phyloP scores from a whole-genome alignment of 2,113 vertebrate genomes.

The Tachysurus vachellii region DNA sequence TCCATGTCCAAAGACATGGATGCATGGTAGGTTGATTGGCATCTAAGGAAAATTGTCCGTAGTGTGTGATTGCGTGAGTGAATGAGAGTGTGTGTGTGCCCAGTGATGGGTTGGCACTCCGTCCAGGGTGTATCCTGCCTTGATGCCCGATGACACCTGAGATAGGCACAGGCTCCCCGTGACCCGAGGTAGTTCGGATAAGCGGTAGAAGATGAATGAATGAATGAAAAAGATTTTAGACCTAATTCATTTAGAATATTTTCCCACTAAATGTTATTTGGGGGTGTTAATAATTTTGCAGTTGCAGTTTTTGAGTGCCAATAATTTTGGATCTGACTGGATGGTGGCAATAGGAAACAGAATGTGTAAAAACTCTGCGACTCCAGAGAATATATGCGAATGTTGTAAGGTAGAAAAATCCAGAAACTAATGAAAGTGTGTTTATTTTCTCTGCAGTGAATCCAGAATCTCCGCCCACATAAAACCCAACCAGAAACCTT shows the following conservation, averaged over 20 bases:
- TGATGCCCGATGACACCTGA: too few relatives aligned
- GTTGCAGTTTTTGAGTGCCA: background rate
- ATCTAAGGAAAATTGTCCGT: too few relatives aligned
- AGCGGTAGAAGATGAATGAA: too few relatives aligned
- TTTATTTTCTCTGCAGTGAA: constrained; percentile 47
- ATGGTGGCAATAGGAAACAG: background rate
- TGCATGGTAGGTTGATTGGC: too few relatives aligned
- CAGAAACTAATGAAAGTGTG: background rate
- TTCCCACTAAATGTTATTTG: background rate
- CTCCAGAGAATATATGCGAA: background rate
- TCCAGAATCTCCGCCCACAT: constrained; percentile 61
- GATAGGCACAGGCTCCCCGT: too few relatives aligned
- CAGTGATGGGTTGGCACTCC: too few relatives aligned
- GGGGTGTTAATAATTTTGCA: background rate
- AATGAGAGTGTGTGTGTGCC: too few relatives aligned
- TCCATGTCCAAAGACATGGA: too few relatives aligned
- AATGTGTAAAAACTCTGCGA: background rate
- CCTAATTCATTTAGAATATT: background rate
- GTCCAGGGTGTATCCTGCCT: too few relatives aligned
- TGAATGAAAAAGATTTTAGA: background rate
- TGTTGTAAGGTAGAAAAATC: background rate
- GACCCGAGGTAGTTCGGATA: too few relatives aligned
- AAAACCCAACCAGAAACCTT: constrained; percentile 5
- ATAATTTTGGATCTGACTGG: background rate
- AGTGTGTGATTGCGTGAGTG: too few relatives aligned